Evolutionary conservation across 2,888 invertebrate species (phyloP), one percentile per base, ranked within the genome.

Genomic region (Ennomos quercinarius): DNA sequence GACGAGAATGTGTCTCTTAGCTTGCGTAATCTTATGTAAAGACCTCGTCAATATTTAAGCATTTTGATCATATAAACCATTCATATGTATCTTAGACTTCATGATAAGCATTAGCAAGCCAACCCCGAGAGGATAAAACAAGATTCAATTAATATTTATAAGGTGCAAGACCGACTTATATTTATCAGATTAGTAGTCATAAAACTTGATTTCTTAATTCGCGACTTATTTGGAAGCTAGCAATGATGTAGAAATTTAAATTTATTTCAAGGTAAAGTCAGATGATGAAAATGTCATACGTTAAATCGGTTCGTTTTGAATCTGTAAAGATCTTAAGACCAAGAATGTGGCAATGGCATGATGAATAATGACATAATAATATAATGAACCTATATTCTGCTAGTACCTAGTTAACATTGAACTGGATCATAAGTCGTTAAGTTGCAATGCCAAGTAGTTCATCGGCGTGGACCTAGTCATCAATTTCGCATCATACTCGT

Each of bases 201-300:
- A 67, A 68, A 70, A 66, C 64, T 67, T 35, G 52, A 76, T 78
- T 71, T 74, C 73, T 79, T 61, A 72, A 71, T 65, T 59, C 48
- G 53, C 61, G 51, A 63, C 75, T 59, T 71, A 74, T 77, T 76
- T 66, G 73, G 74, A 57, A 64, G 67, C 64, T 67, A 64, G 66
- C 64, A 69, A 70, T 67, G 71, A 74, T 74, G 72, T 67, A 70
- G 64, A 64, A 67, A 73, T 50, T 55, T 54, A 64, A 68, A 71
- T 74, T 66, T 59, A 68, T 67, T 71, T 69, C 77, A 78, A 84
- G 78, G 77, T 69, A 68, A 76, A 71, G 45, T 68, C 27, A 27
- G 27, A 27, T 27, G 27, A 72, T 74, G 73, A 75, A 77, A 77
- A 49, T 49, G 47, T 53, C 44, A 44, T 10, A 39, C 8, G 10